A percentile compares a stretch with the other conserved stretches of the same genome.
These are phyloP conservation scores for Solea solea DNA, from an alignment of 2,113 vertebrate genomes.

Conservation along the genomic window DNA sequence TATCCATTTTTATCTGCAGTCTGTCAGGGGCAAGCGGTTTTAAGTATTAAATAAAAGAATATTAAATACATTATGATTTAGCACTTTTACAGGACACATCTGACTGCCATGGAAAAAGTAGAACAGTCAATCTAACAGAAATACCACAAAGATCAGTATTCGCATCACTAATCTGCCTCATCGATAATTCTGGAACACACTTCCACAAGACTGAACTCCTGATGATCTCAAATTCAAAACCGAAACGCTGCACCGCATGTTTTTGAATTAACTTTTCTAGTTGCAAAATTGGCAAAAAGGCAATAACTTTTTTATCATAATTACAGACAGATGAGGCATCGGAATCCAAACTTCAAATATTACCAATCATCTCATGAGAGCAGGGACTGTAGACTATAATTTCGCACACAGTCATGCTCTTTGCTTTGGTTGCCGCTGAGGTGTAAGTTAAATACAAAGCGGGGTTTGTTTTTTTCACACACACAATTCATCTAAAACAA, in stretches of 20 bases:
- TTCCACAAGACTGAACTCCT: constrained; percentile 11
- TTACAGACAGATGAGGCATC: constrained; percentile 5
- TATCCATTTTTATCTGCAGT: too few relatives aligned
- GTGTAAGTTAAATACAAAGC: constrained; percentile 59
- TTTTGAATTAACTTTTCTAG: neutral
- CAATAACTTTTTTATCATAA: constrained; percentile 2
- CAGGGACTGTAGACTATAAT: constrained; percentile 51
- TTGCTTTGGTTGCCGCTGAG: constrained; percentile 46
- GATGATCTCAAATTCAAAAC: constrained; percentile 25
- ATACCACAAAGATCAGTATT: constrained; percentile 25
- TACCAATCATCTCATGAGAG: constrained; percentile 29
- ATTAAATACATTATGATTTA: too few relatives aligned
- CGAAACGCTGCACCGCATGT: neutral
- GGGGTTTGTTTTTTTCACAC: constrained; percentile 38
- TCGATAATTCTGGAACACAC: constrained; percentile 37
- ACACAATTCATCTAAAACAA: constrained; percentile 46
- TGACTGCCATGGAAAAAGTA: too few relatives aligned
- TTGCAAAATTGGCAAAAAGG: neutral
- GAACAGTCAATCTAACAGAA: neutral
- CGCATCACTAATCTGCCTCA: constrained; percentile 13
- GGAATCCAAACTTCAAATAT: too few relatives aligned
- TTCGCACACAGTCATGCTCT: constrained; percentile 62
- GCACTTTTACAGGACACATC: too few relatives aligned
- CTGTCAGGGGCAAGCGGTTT: too few relatives aligned
- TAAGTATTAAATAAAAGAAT: too few relatives aligned